Evolutionary conservation across 2,888 invertebrate genomes (phyloP), one percentile per base, ranked within the genome.

Genomic region (Morpho deidamia): DNA sequence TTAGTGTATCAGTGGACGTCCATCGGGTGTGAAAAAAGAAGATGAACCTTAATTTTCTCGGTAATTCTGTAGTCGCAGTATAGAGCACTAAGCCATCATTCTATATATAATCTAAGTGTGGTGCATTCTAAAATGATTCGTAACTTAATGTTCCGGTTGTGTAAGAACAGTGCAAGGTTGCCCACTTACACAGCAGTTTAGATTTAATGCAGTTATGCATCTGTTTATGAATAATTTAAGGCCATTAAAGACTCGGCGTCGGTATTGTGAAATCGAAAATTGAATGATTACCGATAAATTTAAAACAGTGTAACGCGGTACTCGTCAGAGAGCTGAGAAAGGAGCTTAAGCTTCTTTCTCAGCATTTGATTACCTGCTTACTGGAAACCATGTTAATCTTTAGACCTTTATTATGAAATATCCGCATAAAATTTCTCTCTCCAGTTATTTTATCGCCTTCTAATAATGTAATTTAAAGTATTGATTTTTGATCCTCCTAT

Each of bases 131-230:
- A 56, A 59, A 44, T 55, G 51, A 56, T 57, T 63, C 55, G 55
- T 63, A 58, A 58, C 43, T 53, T 53, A 55, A 55, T 59, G 62
- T 66, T 61, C 59, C 59, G 62, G 60, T 66, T 63, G 63, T 58
- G 64, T 58, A 63, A 66, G 55, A 51, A 40, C 55, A 47, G 47
- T 59, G 64, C 66, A 63, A 64, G 64, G 66, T 63, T 64, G 62
- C 61, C 61, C 58, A 44, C 60, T 55, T 55, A 53, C 54, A 42
- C 39, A 53, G 53, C 49, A 56, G 49, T 51, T 50, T 53, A 52
- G 40, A 59, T 56, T 54, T 59, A 49, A 54, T 56, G 56, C 47
- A 59, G 53, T 54, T 54, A 56, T 56, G 53, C 51, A 56, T 56
- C 51, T 56, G 46, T 50, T 54, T 54, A 43, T 49, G 34, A 56